phyloP scores from a whole-genome alignment of 2,113 vertebrate species.

The Ardeotis arabs region DNA sequence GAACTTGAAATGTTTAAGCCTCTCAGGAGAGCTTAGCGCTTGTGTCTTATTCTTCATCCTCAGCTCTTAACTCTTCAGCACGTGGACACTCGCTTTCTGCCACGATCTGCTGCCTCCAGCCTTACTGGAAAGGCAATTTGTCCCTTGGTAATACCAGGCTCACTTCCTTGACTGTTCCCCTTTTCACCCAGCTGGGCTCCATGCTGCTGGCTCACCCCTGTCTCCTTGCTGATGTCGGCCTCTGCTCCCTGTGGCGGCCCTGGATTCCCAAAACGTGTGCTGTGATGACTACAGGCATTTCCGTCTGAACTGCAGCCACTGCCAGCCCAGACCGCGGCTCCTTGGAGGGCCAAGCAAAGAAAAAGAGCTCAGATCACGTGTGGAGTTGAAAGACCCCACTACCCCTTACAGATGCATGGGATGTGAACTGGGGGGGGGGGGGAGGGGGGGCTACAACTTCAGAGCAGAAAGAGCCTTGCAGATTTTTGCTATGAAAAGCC shows the following conservation, averaged over 20 bases:
- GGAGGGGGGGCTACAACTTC: not conserved
- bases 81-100: rapidly evolving
- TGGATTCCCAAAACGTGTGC: not conserved
- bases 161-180: not conserved
- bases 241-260: not conserved
- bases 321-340: not conserved
- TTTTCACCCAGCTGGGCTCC: not conserved
- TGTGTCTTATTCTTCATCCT: not conserved
- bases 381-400: not conserved
- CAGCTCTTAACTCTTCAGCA: not conserved
- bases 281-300: not conserved
- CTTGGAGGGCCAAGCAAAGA: not conserved
- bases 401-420: not conserved
- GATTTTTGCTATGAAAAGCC: not conserved
- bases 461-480: not conserved
- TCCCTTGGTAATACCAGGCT: not conserved
- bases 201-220: not conserved
- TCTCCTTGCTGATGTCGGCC: not conserved
- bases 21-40: not conserved
- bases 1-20: not conserved
- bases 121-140: not conserved
- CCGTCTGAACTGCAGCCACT: not conserved
- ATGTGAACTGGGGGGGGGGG: too few relatives aligned
- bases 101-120: not conserved
- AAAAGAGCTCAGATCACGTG: not conserved